These are phyloP conservation scores for Iselma pallidipennis DNA, from an alignment of 2,888 invertebrate species.

Conservation along the genomic window DNA sequence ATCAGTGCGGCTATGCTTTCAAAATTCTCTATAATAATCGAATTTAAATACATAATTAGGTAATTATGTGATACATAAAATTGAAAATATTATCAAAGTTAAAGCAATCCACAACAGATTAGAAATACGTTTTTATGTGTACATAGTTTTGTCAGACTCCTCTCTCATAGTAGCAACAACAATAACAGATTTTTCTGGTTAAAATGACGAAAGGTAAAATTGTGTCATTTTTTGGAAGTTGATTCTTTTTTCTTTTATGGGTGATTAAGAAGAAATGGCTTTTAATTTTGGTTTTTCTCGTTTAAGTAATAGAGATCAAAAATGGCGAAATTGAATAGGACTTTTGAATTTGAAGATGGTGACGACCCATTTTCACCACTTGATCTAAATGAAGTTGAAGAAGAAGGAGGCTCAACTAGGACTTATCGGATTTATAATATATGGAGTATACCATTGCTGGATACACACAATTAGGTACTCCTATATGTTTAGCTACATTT, in stretches of 20 bases:
- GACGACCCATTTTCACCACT: not conserved
- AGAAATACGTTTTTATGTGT: not conserved
- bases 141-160: not conserved
- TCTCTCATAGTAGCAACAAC: not conserved
- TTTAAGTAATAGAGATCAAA: not conserved
- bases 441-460: not conserved
- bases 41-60: too few species aligned
- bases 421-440: not conserved
- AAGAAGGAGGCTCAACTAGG: not conserved
- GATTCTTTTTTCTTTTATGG: too few species aligned
- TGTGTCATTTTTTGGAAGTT: too few species aligned
- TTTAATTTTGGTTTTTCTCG: too few species aligned
- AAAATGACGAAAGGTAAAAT: not conserved
- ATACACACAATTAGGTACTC: not conserved
- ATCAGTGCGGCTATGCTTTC: too few species aligned
- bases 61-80: not conserved
- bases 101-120: not conserved
- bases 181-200: not conserved
- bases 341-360: not conserved
- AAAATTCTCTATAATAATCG: too few species aligned
- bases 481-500: not conserved
- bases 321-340: not conserved
- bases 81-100: not conserved
- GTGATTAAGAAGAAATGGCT: too few species aligned
- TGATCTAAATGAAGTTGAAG: not conserved